phyloP scores from a whole-genome alignment of 1,140 invertebrate genomes.

The Belonocnema kinseyi region DNA sequence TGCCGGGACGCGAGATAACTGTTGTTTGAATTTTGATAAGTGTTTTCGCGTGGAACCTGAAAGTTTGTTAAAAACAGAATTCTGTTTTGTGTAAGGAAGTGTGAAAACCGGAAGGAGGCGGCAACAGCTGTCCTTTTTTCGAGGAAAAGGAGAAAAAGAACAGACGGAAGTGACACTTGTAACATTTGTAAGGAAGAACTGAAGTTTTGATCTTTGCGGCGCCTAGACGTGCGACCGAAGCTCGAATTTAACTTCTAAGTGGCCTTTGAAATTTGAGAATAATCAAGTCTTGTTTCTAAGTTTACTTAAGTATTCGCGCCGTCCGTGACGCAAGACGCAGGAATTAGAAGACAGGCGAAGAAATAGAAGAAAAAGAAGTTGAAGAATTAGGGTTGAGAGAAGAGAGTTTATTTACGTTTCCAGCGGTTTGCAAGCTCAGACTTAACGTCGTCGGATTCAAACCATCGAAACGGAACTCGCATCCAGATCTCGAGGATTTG shows the following conservation, averaged over 20 bases:
- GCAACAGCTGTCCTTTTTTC: not conserved
- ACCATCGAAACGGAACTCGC: not conserved
- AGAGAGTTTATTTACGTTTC: constrained; percentile 15
- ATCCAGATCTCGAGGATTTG: not conserved
- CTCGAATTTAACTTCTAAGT: not conserved
- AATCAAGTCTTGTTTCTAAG: constrained; percentile 25
- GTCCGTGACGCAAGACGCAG: constrained; percentile 4
- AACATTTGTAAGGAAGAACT: not conserved
- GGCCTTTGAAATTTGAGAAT: constrained; percentile 22
- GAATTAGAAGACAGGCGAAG: constrained; percentile 10
- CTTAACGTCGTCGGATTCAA: not conserved
- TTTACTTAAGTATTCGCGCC: constrained; percentile 26
- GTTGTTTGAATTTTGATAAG: constrained; percentile 1
- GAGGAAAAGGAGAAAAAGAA: not conserved
- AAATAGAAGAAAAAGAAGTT: not conserved
- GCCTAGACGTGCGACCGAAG: not conserved
- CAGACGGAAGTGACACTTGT: not conserved
- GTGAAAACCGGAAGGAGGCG: no score
- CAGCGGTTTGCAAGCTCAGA: not conserved
- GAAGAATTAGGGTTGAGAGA: constrained; percentile 5
- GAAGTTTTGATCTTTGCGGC: not conserved
- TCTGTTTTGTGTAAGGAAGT: no score
- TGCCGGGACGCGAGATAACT: constrained; percentile 30
- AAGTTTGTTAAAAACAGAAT: no score
- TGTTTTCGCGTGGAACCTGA: not conserved